Conservation (phyloP, 2,797 vertebrate species). For the Alcedo atthis region DNA sequence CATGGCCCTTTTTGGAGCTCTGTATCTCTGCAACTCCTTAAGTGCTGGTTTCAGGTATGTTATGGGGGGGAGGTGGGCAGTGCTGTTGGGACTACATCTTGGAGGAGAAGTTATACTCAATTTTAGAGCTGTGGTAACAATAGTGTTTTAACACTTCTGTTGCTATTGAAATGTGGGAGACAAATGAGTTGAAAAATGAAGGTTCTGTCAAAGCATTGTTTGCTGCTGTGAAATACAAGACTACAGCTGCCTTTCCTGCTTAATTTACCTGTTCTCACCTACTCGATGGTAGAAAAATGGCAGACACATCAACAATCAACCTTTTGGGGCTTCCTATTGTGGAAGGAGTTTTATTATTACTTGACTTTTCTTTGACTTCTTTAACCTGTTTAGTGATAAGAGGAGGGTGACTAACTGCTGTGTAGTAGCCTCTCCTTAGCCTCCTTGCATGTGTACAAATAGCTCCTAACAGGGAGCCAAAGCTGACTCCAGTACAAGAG, state of each 20-base stretch:
- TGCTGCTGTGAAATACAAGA: background rate
- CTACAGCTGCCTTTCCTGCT: background rate
- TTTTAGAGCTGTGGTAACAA: background rate
- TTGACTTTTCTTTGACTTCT: background rate
- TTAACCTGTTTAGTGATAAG: background rate
- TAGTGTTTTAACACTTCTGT: background rate
- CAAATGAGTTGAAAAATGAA: background rate
- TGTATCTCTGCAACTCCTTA: background rate
- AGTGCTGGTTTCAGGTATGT: background rate
- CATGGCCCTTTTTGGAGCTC: background rate
- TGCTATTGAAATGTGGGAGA: background rate
- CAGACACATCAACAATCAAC: background rate
- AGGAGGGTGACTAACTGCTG: background rate
- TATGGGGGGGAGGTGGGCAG: rapidly evolving
- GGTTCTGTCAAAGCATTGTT: background rate
- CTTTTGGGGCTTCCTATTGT: background rate
- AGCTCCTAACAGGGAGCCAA: background rate
- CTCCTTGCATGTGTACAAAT: background rate
- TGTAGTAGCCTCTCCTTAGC: too few species aligned
- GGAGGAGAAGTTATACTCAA: rapidly evolving
- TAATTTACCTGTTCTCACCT: background rate
- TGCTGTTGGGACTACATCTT: rapidly evolving
- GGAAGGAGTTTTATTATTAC: background rate
- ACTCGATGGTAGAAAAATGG: background rate
- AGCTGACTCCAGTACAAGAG: background rate